Conservation (phyloP, 2,888 invertebrate species). For the Rhagonycha lutea region DNA sequence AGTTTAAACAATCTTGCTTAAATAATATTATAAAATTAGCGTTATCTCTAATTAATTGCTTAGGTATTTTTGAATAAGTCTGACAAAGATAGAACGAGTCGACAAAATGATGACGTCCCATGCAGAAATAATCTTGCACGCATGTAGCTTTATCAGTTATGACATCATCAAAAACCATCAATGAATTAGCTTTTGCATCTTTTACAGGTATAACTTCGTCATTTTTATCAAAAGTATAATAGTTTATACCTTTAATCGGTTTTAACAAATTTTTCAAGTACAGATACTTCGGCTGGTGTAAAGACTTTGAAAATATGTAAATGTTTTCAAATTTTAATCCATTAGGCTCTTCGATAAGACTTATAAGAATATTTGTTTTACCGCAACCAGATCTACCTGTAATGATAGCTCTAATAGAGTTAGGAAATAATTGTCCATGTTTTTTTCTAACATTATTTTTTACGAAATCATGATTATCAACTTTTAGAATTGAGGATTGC, state of each 20-base stretch:
- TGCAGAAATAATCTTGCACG: constrained; percentile 42
- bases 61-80: constrained; percentile 45
- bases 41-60: constrained; percentile 46
- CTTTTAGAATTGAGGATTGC: background rate
- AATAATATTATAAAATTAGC: constrained; percentile 8
- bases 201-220: constrained; percentile 31
- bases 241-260: constrained; percentile 29
- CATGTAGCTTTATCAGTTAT: constrained; percentile 40
- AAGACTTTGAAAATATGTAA: background rate
- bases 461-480: background rate
- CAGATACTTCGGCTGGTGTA: constrained; percentile 32
- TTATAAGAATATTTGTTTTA: constrained; percentile 16
- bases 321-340: background rate
- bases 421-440: background rate
- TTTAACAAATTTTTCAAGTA: constrained; percentile 32
- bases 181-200: constrained; percentile 38
- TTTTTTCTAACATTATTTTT: background rate
- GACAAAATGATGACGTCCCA: constrained; percentile 41
- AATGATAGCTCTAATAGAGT: constrained; percentile 9
- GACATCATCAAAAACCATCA: constrained; percentile 49
- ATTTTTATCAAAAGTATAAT: constrained; percentile 4
- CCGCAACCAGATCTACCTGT: constrained; percentile 8
- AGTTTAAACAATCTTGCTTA: background rate
- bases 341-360: constrained; percentile 8
- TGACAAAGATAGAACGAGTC: too few relatives aligned